These are phyloP conservation scores for Parauchenoglanis ngamensis DNA, from an alignment of 2,797 vertebrate genomes.

Conservation along the genomic window DNA sequence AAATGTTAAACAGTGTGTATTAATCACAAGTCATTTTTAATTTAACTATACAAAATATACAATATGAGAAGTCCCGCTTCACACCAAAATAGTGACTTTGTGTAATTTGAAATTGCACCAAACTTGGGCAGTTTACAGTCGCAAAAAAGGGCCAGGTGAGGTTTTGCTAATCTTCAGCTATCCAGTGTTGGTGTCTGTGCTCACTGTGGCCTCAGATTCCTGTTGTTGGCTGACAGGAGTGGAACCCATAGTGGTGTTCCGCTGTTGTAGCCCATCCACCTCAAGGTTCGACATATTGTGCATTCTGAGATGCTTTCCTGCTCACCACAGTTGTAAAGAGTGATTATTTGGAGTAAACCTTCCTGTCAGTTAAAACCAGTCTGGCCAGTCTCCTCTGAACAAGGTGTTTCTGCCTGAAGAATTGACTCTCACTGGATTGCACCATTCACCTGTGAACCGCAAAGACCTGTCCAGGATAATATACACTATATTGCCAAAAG, in stretches of 20 bases:
- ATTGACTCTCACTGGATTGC: not conserved
- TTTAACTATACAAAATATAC: not conserved
- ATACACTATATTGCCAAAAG: not conserved
- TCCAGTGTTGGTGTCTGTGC: not conserved
- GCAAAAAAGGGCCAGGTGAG: not conserved
- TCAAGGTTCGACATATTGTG: not conserved
- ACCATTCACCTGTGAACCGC: too few relatives aligned
- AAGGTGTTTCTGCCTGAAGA: not conserved
- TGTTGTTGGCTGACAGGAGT: too few relatives aligned
- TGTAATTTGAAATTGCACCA: not conserved
- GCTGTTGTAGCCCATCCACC: not conserved
- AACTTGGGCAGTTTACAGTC: not conserved
- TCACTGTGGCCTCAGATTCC: not conserved
- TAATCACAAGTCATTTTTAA: not conserved
- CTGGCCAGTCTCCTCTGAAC: not conserved
- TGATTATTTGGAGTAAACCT: not conserved
- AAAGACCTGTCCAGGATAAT: not conserved
- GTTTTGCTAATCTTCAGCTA: not conserved
- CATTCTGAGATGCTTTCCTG: not conserved
- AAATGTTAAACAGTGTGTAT: not conserved
- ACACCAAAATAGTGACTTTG: not conserved
- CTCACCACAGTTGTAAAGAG: not conserved
- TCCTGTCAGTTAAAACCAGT: not conserved
- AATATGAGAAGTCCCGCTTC: not conserved
- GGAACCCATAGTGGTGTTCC: too few relatives aligned